These are phyloP conservation scores for Vanessa atalanta DNA, from an alignment of 1,140 invertebrate genomes.

Conservation along the genomic window DNA sequence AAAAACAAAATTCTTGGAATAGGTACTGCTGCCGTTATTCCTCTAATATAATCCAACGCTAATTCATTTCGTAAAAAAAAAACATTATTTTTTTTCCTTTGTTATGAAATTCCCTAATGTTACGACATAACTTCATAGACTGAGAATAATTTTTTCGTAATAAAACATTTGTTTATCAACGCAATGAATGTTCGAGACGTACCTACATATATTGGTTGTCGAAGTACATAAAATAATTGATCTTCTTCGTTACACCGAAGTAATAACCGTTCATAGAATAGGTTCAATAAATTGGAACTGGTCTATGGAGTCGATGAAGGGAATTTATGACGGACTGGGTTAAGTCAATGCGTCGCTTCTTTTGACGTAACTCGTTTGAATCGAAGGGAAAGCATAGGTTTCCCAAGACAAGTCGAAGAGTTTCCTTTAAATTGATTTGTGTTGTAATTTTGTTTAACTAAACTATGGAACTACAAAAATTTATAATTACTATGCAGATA, in stretches of 20 bases:
- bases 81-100: not conserved
- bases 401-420: slow-evolving; percentile 19
- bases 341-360: slow-evolving; percentile 31
- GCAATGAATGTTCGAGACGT: slow-evolving; percentile 13
- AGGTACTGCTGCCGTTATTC: slow-evolving; percentile 3
- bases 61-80: not conserved
- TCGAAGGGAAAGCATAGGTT: slow-evolving; percentile 19
- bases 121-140: not conserved
- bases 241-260: slow-evolving; percentile 4
- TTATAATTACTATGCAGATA: no score
- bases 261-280: slow-evolving; percentile 7
- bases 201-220: not conserved
- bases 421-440: no score
- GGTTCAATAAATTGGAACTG: slow-evolving; percentile 16
- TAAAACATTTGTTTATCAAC: slow-evolving; percentile 24
- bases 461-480: no score
- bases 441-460: no score
- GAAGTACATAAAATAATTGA: slow-evolving; percentile 15
- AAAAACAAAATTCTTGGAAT: slow-evolving; percentile 8
- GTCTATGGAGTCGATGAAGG: slow-evolving; percentile 17
- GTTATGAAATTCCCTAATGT: not conserved
- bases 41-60: not conserved
- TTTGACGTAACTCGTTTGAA: slow-evolving; percentile 25
- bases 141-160: slow-evolving; percentile 12
- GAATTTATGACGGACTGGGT: slow-evolving; percentile 25